A percentile compares a stretch with the other conserved stretches of the same genome.
These are phyloP conservation scores for Cepaea nemoralis DNA, from an alignment of 1,140 invertebrate genomes.

Conservation along the genomic window DNA sequence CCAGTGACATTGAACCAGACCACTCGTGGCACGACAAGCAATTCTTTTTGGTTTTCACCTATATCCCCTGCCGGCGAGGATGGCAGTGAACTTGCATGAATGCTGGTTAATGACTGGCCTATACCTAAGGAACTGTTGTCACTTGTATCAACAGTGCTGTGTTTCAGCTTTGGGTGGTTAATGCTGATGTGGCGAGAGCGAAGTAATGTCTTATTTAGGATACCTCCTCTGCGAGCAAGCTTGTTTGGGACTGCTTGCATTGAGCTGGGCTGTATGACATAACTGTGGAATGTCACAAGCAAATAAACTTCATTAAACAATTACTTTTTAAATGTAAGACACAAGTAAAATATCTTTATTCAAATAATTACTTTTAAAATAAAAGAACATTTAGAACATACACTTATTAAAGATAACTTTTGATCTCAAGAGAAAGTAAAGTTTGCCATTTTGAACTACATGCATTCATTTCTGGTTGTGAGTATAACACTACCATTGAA, in stretches of 20 bases:
- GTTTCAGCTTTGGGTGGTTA: background rate
- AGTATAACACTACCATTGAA: no score
- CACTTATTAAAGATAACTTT: no score
- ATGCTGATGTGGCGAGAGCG: conserved; percentile 28
- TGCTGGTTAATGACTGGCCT: background rate
- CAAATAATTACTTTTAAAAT: no score
- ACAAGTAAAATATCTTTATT: no score
- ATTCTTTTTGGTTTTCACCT: background rate
- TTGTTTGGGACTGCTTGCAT: conserved; percentile 64
- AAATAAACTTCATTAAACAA: no score
- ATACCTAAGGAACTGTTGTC: background rate
- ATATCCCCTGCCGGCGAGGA: background rate
- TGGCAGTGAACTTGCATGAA: background rate
- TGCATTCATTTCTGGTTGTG: no score
- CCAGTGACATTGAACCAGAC: background rate
- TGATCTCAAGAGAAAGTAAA: no score
- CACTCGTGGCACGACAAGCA: background rate
- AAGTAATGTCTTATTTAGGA: background rate
- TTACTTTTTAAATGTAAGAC: no score
- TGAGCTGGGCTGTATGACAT: conserved; percentile 64
- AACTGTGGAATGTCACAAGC: no score
- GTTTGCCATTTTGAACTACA: no score
- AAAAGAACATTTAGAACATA: no score
- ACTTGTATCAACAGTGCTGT: background rate
- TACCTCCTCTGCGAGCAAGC: conserved; percentile 22